Conservation (phyloP, 2,888 invertebrate genomes). For the Cheilosia soror region DNA sequence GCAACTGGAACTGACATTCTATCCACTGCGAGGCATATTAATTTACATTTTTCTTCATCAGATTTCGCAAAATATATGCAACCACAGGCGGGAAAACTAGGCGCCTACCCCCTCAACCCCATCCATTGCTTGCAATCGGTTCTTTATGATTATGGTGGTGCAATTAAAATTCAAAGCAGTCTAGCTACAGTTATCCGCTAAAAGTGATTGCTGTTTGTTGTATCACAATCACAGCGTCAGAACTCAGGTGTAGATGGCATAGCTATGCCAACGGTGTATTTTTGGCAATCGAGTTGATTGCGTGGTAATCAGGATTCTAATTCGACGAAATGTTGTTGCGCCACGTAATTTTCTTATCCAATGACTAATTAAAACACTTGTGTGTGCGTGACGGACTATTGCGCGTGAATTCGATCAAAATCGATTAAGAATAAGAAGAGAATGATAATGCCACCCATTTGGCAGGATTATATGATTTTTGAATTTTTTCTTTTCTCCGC, state of each 20-base stretch:
- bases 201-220: neutral
- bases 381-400: slow-evolving; percentile 23
- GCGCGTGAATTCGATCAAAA: slow-evolving; percentile 13
- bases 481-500: neutral
- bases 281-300: neutral
- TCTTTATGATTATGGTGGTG: slow-evolving; percentile 8
- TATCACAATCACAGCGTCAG: neutral
- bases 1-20: slow-evolving; percentile 15
- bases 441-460: neutral
- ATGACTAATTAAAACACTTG: neutral
- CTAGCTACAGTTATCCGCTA: neutral
- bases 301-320: slow-evolving; percentile 4
- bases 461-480: neutral
- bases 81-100: slow-evolving; percentile 20
- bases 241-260: neutral
- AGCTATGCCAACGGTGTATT: neutral
- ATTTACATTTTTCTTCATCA: slow-evolving; percentile 35
- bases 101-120: neutral
- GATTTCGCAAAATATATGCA: slow-evolving; percentile 53
- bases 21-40: slow-evolving; percentile 49
- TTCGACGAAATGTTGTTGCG: neutral
- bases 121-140: neutral
- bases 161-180: slow-evolving; percentile 6
- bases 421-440: neutral
- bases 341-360: neutral